These are phyloP conservation scores for Hemibagrus wyckioides DNA, from an alignment of 2,113 vertebrate species.

Conservation along the genomic window DNA sequence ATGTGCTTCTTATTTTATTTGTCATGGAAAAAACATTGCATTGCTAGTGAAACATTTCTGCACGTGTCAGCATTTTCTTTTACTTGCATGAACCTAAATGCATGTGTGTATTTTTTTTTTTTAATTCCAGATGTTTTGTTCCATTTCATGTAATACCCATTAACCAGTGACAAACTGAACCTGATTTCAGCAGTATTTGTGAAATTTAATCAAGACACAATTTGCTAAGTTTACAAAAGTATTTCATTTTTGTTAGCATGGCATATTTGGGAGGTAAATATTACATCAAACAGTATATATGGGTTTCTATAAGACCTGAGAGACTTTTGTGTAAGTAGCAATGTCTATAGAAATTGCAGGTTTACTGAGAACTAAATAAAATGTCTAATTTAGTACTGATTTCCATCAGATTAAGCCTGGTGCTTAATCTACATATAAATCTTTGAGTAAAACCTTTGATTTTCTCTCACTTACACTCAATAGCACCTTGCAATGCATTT, in stretches of 20 bases:
- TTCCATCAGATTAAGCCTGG: not conserved
- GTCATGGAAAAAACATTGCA: conserved; percentile 67
- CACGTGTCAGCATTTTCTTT: conserved; percentile 65
- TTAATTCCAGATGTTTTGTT: conserved; percentile 57
- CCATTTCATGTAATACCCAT: conserved; percentile 68
- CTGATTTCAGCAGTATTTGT: conserved; percentile 67
- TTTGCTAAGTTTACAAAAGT: conserved; percentile 77
- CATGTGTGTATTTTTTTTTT: conserved; percentile 40
- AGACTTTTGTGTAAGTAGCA: conserved; percentile 69
- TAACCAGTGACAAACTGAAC: conserved; percentile 70
- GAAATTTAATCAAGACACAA: conserved; percentile 71
- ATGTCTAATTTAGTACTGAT: conserved; percentile 56
- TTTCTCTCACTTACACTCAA: not conserved
- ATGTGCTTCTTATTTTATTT: conserved; percentile 65
- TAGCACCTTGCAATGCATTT: not conserved
- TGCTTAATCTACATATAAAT: not conserved
- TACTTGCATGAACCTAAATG: conserved; percentile 65
- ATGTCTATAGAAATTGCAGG: conserved; percentile 64
- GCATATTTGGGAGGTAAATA: conserved; percentile 72
- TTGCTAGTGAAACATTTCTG: conserved; percentile 65
- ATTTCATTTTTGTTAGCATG: conserved; percentile 65
- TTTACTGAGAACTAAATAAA: conserved; percentile 64
- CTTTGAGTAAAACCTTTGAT: not conserved
- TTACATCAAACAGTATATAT: conserved; percentile 63
- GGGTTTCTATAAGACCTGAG: conserved; percentile 57